Evolutionary conservation across 2,113 vertebrate genomes (phyloP).

Genomic region (Numida meleagris): DNA sequence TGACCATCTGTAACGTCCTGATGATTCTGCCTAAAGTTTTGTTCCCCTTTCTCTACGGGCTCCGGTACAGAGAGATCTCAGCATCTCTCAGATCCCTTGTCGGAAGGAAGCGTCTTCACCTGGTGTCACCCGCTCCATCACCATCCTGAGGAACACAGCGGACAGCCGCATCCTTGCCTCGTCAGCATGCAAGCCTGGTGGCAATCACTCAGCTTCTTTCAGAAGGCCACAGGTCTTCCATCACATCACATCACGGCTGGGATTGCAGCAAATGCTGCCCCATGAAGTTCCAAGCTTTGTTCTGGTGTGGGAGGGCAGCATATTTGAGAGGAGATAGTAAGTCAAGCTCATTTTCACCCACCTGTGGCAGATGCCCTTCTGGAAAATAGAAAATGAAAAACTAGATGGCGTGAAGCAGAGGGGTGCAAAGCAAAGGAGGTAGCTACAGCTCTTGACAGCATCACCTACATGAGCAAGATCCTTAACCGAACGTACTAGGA

Average conservation of each 20-base stretch:
- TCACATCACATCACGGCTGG: neutral
- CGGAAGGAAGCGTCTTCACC: slow-evolving; percentile 44
- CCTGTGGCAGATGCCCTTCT: neutral
- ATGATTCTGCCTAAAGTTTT: slow-evolving; percentile 80
- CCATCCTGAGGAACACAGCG: neutral
- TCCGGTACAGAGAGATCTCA: slow-evolving; percentile 80
- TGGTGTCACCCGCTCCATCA: slow-evolving; percentile 44
- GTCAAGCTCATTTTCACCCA: neutral
- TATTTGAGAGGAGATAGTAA: neutral
- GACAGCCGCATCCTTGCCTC: neutral
- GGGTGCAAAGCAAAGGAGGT: neutral
- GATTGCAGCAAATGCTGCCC: neutral
- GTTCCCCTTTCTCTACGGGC: slow-evolving; percentile 78
- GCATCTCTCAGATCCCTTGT: slow-evolving; percentile 72
- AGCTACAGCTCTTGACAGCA: neutral
- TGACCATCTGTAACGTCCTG: slow-evolving; percentile 79
- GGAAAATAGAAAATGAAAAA: neutral
- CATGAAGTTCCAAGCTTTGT: neutral
- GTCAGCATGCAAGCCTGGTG: neutral
- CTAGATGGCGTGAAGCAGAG: neutral
- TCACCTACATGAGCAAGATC: neutral
- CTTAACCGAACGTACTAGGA: neutral
- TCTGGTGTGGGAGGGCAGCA: neutral
- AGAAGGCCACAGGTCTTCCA: neutral
- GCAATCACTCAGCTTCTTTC: neutral